Evolutionary conservation across 2,888 invertebrate genomes (phyloP).

Genomic region (Lydus trimaculatus): DNA sequence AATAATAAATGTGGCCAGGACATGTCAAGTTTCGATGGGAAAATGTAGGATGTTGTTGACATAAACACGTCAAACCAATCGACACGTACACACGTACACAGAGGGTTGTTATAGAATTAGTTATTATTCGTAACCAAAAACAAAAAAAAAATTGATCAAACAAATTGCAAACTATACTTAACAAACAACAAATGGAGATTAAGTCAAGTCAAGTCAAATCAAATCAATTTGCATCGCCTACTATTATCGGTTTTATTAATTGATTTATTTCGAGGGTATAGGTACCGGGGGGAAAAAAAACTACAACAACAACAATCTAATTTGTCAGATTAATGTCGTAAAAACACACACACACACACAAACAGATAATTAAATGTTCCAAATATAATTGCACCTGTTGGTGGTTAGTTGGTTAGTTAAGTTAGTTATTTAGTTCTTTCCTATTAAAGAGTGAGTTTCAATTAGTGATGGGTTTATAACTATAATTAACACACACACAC

Average conservation of each 20-base stretch:
- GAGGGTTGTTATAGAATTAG: not conserved
- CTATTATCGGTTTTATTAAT: too few species aligned
- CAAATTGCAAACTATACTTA: too few species aligned
- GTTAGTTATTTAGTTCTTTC: not conserved
- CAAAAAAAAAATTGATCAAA: too few species aligned
- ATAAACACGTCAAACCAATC: slow-evolving; percentile 3
- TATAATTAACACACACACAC: not conserved
- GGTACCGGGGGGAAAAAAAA: not conserved
- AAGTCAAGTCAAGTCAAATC: too few species aligned
- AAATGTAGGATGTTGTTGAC: not conserved
- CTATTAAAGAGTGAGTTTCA: not conserved
- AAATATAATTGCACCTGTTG: slow-evolving; percentile 23
- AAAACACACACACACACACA: not conserved
- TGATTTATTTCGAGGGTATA: not conserved
- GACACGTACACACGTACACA: not conserved
- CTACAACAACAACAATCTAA: not conserved
- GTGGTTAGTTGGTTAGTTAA: not conserved
- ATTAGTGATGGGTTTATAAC: slow-evolving; percentile 6
- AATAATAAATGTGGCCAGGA: slow-evolving; percentile 1
- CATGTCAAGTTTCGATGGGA: slow-evolving; percentile 6
- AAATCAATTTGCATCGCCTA: too few species aligned
- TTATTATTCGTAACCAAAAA: too few species aligned
- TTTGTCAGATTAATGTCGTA: not conserved
- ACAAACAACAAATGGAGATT: too few species aligned
- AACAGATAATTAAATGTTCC: slow-evolving; percentile 12